Evolutionary conservation across 2,888 invertebrate genomes (phyloP), one percentile per base, ranked within the genome.

Genomic region (Brassicogethes aeneus): DNA sequence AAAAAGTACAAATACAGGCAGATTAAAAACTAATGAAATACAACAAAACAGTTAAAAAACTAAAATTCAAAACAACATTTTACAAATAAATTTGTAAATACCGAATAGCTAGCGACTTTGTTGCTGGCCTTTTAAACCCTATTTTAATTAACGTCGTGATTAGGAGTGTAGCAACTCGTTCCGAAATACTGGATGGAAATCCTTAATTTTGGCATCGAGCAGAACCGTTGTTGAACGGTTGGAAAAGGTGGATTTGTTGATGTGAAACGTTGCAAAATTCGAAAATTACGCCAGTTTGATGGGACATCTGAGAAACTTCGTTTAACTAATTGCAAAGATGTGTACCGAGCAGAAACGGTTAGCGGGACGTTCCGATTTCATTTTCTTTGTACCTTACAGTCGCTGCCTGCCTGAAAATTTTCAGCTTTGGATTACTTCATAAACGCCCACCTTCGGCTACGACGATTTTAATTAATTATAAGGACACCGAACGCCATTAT

Each of bases 301-400:
- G 40, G 40, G 45, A 45, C 42, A 45, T 45, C 40, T 39, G 38
- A 40, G 15, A 33, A 41, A 43, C 39, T 43, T 46, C 43, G 43
- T 43, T 43, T 41, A 44, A 44, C 46, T 46, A 46, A 46, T 46
- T 46, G 46, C 44, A 44, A 44, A 44, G 44, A 46, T 39, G 46
- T 44, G 46, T 41, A 36, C 44, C 39, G 40, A 46, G 41, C 46
- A 44, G 43, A 39, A 44, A 46, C 41, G 42, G 29, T 16, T 30
- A 8, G n/a, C 5, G 33, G 33, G 33, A 12, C n/a, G 33, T 33
- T 30, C 41, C 37, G 43, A 46, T 46, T 46, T 46, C 46, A 46
- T 46, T 46, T 46, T 46, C 46, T 46, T 43, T n/a, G n/a, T n/a
- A n/a, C n/a, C n/a, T n/a, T 40, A 46, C 40, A 36, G 37, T 30